phyloP scores from a whole-genome alignment of 2,113 vertebrate species.

The Eurypyga helias region DNA sequence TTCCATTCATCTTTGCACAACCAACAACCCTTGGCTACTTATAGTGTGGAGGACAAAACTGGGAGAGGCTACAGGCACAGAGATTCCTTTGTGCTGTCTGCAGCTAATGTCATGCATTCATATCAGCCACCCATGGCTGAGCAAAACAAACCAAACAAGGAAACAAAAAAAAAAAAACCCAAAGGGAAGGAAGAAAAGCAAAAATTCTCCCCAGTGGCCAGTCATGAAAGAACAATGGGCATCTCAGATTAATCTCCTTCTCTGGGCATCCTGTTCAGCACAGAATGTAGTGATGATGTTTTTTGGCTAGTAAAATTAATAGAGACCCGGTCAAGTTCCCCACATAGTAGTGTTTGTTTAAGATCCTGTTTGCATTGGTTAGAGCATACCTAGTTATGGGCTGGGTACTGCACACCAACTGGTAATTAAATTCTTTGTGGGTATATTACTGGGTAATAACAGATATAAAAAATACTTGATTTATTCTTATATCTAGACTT shows the following conservation, averaged over 20 bases:
- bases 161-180: background rate
- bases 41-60: background rate
- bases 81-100: background rate
- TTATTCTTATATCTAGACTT: background rate
- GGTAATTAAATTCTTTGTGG: background rate
- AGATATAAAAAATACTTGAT: background rate
- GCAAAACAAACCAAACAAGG: rapidly evolving
- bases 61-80: background rate
- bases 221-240: background rate
- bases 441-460: background rate
- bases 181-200: background rate
- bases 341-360: background rate
- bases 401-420: background rate
- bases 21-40: background rate
- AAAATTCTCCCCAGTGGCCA: background rate
- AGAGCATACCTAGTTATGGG: background rate
- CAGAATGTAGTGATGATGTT: background rate
- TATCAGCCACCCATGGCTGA: background rate
- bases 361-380: rapidly evolving
- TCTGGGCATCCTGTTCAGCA: background rate
- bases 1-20: background rate
- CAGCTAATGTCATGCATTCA: background rate
- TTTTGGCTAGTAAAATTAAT: background rate
- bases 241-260: background rate
- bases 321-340: background rate